Percentiles rank a stretch among this genome's conserved stretches.
phyloP scores from a whole-genome alignment of 1,140 invertebrate species.

The Calosoma granatense region DNA sequence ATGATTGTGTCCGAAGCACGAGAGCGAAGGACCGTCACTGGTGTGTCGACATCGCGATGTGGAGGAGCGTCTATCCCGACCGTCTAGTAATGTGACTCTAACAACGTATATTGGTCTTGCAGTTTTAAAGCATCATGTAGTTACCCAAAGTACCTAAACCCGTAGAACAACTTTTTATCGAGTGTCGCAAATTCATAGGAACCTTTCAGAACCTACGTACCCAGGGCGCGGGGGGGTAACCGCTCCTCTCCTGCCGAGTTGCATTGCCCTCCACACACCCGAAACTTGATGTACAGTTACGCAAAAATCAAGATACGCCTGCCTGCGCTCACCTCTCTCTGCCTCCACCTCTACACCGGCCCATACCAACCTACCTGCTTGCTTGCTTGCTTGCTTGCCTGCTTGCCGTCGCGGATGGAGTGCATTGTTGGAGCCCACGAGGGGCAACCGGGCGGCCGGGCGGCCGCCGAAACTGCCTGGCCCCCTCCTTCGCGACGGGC shows the following conservation, averaged over 20 bases:
- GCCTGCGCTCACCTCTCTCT: constrained; percentile 15
- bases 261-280: neutral
- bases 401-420: neutral
- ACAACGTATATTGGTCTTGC: constrained; percentile 4
- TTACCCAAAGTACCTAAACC: constrained; percentile 32
- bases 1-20: too few species aligned
- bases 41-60: neutral
- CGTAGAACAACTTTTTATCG: constrained; percentile 37
- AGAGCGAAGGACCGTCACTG: too few species aligned
- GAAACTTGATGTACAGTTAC: constrained; percentile 30
- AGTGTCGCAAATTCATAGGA: constrained; percentile 35
- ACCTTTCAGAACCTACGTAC: constrained; percentile 25
- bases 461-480: neutral
- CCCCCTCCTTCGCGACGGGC: constrained; percentile 5
- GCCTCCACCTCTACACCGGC: constrained; percentile 9
- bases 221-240: constrained; percentile 1
- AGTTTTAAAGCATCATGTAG: constrained; percentile 6
- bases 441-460: constrained; percentile 10
- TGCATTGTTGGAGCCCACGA: neutral
- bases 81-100: constrained; percentile 7
- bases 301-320: constrained; percentile 32
- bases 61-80: neutral
- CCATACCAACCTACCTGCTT: constrained; percentile 9
- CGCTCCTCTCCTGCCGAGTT: neutral
- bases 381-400: constrained; percentile 6